Evolutionary conservation across 1,140 invertebrate genomes (phyloP).

Genomic region (Dendrolimus punctatus): DNA sequence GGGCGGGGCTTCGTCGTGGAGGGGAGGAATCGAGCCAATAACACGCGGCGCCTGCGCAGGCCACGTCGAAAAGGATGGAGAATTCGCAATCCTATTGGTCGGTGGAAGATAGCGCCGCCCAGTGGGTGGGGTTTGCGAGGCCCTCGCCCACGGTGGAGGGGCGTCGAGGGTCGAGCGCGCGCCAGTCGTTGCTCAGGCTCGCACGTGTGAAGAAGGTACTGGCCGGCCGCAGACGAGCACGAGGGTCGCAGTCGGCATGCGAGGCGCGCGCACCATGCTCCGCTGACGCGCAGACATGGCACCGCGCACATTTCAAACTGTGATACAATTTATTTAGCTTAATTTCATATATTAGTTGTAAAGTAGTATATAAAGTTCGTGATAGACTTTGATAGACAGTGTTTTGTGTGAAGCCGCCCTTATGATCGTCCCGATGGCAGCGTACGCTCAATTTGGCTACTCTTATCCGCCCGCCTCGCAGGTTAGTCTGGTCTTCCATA

Average conservation of each 20-base stretch:
- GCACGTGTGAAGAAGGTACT: conserved; percentile 40
- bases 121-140: conserved; percentile 36
- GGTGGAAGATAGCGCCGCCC: conserved; percentile 25
- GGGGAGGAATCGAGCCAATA: conserved; percentile 46
- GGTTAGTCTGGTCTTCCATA: too few relatives aligned
- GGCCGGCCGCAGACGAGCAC: conserved; percentile 25
- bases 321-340: conserved; percentile 53
- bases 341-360: conserved; percentile 36
- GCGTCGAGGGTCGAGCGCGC: conserved; percentile 41
- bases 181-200: conserved; percentile 54
- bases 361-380: conserved; percentile 45
- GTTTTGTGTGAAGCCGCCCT: conserved; percentile 63
- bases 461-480: conserved; percentile 85
- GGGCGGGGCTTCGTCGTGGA: conserved; percentile 26
- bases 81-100: conserved; percentile 33
- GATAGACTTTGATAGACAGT: conserved; percentile 66
- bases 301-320: conserved; percentile 52
- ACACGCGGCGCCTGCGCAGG: background rate
- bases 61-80: conserved; percentile 53
- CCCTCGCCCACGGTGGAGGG: conserved; percentile 57
- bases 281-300: too few relatives aligned
- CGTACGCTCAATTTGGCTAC: conserved; percentile 88
- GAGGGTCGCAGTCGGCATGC: conserved; percentile 39
- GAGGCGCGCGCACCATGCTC: conserved; percentile 44
- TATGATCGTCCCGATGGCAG: conserved; percentile 79